Evolutionary conservation across 2,888 invertebrate genomes (phyloP), one percentile per base, ranked within the genome.

Genomic region (Scaptomyza cyrtandrae): DNA sequence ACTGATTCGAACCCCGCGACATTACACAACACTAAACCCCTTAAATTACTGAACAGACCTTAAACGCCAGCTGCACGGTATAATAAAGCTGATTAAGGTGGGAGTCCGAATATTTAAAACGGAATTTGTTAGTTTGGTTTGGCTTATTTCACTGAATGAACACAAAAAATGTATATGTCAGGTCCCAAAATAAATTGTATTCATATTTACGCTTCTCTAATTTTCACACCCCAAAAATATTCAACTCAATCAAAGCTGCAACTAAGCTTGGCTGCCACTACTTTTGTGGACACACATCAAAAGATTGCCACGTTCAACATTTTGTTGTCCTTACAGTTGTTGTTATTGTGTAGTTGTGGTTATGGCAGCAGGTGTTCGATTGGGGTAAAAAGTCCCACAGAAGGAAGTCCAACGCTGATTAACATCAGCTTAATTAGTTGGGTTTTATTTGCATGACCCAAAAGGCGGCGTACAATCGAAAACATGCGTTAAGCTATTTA

Each of bases 371-470:
- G 83, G 73, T 83, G 80, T 65, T 67, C 73, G 59, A 71, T 80
- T 55, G 31, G 53, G 33, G 37, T 43, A 27, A 2, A 69, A 57
- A 62, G 65, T 69, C 76, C 53, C 76, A 39, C 39, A 19, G 24
- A 24, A 24, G 4, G 27, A 31, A 55, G 64, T 48, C 43, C 31
- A 43, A 43, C 49, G n/a, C 75, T 80, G 83, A 86, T 82, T 80
- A 71, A 58, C 79, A 84, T 81, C 81, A 66, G 65, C 66, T 78
- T 86, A 86, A 83, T 83, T 83, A 84, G 84, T 75, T 71, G 73
- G 56, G 79, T 1, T 69, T 71, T 84, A 80, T 83, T 83, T 83
- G 74, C 84, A 74, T 78, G 71, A 65, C 66, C 71, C 70, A 37
- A 37, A 37, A 14, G 27, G 11, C 27, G 39, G 62, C 46, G 29